A percentile compares a stretch with the other conserved stretches of the same genome.
Conservation (phyloP, 2,113 vertebrate genomes). For the Macrotus californicus region DNA sequence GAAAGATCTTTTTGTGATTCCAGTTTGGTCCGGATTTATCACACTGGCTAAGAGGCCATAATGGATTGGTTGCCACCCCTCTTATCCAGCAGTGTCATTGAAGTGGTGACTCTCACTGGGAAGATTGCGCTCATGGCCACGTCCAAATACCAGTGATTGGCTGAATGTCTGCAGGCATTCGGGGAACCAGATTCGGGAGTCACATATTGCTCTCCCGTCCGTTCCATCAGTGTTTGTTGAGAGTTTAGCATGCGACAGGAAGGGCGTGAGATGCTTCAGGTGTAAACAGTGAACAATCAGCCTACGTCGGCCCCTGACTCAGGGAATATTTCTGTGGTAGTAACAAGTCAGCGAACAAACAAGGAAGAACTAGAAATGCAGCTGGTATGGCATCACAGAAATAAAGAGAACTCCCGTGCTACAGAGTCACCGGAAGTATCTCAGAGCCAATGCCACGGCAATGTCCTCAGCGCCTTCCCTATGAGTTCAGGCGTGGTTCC, state of each 20-base stretch:
- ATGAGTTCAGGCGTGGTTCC: no score
- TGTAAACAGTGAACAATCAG: no score
- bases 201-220: neutral
- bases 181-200: neutral
- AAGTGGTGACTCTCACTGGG: no score
- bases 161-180: neutral
- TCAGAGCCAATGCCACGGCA: no score
- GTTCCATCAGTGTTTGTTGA: neutral
- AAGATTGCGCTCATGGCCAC: neutral
- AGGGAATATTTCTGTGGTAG: neutral
- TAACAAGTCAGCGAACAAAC: neutral
- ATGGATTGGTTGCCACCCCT: neutral
- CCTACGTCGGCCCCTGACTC: neutral
- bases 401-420: no score
- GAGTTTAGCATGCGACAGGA: neutral
- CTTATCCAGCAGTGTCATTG: no score
- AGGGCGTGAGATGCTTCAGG: neutral
- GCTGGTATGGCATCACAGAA: no score
- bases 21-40: neutral
- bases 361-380: fast-evolving
- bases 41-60: neutral
- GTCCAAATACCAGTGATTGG: neutral
- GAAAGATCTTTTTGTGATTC: neutral
- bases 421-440: no score
- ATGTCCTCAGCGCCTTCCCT: no score